Base-by-base conservation (phyloP, 2,113 vertebrate genomes). In the Cyanoliseus patagonus region DNA sequence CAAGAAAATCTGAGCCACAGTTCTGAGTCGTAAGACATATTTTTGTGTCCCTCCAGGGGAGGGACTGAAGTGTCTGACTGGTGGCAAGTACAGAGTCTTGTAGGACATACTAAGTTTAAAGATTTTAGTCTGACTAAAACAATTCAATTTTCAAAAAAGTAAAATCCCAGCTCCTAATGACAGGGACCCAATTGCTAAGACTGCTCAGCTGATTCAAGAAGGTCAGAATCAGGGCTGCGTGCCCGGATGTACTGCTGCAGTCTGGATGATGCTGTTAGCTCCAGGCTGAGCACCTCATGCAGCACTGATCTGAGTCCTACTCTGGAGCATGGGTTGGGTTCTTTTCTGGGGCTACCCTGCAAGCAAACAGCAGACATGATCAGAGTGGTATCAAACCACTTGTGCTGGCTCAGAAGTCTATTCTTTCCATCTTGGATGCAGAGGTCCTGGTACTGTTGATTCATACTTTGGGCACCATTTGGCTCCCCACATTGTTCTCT, bases 381-480 rank as follows among this genome's bases (percentile, higher is more conserved):
- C 5, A 1, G 30, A 42, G 42, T 0, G 0, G 10, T 31, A 30
- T n/a, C 0, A 0, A n/a, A 14, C 70, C 41, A 15, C 18, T 28
- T 1, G 0, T 25, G 42, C 47, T 53, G 59, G 12, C 41, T 57
- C 37, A 33, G 35, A 51, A 63, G 23, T 24, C 7, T 67, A 12
- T 35, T 72, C 55, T 46, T 70, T 55, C 49, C 44, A 31, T 27
- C n/a, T 33, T n/a, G 57, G 41, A n/a, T 22, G 57, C 41, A 93
- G 53, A 85, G 30, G 20, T 85, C 11, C 67, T 70, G 33, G 20
- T 18, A 14, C 42, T 3, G 9, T 27, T 57, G n/a, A 17, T 41
- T 92, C n/a, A 10, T 37, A 0, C 46, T 46, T 23, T 7, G 17
- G 61, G 35, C 20, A 39, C 69, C 8, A 1, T 33, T 84, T 90